These are phyloP conservation scores for Autographa gamma DNA, from an alignment of 2,888 invertebrate species.

Conservation along the genomic window DNA sequence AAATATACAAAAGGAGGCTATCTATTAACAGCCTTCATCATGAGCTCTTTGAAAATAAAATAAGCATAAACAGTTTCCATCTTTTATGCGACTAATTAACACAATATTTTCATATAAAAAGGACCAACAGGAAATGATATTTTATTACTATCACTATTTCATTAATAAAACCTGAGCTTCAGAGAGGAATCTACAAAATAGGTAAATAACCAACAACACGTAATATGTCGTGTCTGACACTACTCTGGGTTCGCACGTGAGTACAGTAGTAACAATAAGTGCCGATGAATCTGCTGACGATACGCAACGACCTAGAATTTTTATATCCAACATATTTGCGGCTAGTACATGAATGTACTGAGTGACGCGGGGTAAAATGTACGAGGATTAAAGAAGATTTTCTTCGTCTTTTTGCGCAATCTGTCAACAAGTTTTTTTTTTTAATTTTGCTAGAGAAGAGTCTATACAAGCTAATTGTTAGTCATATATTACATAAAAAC, in stretches of 20 bases:
- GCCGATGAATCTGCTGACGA: slow-evolving; percentile 58
- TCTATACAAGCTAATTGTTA: too few species aligned
- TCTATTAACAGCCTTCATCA: too few species aligned
- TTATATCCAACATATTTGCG: slow-evolving; percentile 44
- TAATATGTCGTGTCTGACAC: not conserved
- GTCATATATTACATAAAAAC: too few species aligned
- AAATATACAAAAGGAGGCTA: not conserved
- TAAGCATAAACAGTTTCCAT: too few species aligned
- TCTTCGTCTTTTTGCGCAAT: not conserved
- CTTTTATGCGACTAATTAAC: not conserved
- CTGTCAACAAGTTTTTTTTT: not conserved
- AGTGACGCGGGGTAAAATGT: slow-evolving; percentile 9
- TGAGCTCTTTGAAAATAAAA: too few species aligned
- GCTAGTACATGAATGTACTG: slow-evolving; percentile 33
- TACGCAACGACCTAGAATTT: slow-evolving; percentile 66
- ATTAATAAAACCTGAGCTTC: not conserved
- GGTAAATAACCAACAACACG: slow-evolving; percentile 12
- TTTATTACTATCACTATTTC: not conserved
- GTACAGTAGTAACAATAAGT: slow-evolving; percentile 66
- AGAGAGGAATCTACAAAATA: slow-evolving; percentile 14
- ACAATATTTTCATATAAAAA: not conserved
- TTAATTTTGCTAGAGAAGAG: not conserved
- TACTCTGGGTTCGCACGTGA: slow-evolving; percentile 33
- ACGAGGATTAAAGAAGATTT: not conserved
- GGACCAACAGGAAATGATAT: not conserved